Evolutionary conservation across 2,888 invertebrate species (phyloP), one percentile per base, ranked within the genome.

Genomic region (Polia nebulosa): DNA sequence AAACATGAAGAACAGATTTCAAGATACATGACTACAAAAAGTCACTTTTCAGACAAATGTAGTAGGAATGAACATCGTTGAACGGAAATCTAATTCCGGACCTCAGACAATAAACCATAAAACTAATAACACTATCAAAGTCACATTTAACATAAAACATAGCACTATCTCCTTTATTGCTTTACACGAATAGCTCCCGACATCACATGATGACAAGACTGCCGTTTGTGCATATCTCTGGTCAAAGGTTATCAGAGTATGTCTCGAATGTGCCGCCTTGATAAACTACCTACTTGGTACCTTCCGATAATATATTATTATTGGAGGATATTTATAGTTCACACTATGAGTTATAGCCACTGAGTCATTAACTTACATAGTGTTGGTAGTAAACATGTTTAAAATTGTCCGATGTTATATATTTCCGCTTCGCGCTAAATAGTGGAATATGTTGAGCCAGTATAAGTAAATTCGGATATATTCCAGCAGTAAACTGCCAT

Each of bases 261-360:
- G 82, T 76, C 84, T 83, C 77, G 65, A 57, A 69, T 69, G 70
- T 81, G 68, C 79, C 76, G 83, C 81, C 59, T 71, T 70, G 84
- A 76, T 81, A 71, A 76, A 76, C 65, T 70, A 61, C 69, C 69
- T 72, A 72, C 56, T 64, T 22, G 22, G 51, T 64, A 76, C 63
- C 76, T 62, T 58, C 27, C 11, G 49, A 64, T 67, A 45, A 47
- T 56, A 36, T 55, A 72, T 29, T 32, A 71, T 20, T 67, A 49
- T 66, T 25, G 11, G 53, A 53, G 32, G n/a, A 66, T 53, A 57
- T 34, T 45, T 45, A 60, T 49, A 57, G n/a, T 51, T 55, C 15
- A 44, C 3, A 25, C 27, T 9, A 53, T 68, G 61, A 68, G 13
- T 59, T 55, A 47, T 45, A 39, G 15, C 17, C 25, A 47, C 51